Percentiles rank a stretch among this genome's conserved stretches.
Evolutionary conservation across 2,888 invertebrate genomes (phyloP).

Genomic region (Idaea dimidiata): DNA sequence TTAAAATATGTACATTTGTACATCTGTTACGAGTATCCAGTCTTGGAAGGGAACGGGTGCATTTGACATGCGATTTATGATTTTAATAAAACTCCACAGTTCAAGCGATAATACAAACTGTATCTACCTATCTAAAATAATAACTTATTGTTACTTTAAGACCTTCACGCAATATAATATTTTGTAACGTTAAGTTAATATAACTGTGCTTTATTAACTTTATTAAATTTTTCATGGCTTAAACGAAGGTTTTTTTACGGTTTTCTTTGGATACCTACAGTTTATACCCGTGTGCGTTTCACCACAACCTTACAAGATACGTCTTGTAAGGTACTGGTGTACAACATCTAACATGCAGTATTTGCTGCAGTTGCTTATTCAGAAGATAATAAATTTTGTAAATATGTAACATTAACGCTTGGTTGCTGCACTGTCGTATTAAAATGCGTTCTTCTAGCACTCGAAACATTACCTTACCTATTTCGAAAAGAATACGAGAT

Average conservation of each 20-base stretch:
- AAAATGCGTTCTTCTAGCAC: no score
- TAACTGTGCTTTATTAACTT: not conserved
- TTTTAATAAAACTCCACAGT: conserved; percentile 74
- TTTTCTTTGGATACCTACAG: not conserved
- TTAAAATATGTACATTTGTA: conserved; percentile 61
- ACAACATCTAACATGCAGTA: no score
- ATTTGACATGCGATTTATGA: conserved; percentile 78
- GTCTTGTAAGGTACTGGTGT: no score
- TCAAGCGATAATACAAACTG: conserved; percentile 55
- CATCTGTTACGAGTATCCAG: conserved; percentile 65
- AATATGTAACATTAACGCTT: no score
- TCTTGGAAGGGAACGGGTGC: conserved; percentile 66
- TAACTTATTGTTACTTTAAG: conserved; percentile 43
- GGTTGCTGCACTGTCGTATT: no score
- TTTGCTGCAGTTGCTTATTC: no score
- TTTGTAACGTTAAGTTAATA: conserved; percentile 9
- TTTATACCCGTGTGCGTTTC: no score
- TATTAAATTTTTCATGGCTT: not conserved
- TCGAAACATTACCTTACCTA: no score
- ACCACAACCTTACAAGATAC: no score
- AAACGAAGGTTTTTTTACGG: not conserved
- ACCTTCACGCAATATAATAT: conserved; percentile 21
- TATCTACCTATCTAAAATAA: conserved; percentile 37
- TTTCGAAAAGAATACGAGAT: no score
- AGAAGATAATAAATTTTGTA: no score